Conservation (phyloP, 2,113 vertebrate genomes). For the Phasianus colchicus region DNA sequence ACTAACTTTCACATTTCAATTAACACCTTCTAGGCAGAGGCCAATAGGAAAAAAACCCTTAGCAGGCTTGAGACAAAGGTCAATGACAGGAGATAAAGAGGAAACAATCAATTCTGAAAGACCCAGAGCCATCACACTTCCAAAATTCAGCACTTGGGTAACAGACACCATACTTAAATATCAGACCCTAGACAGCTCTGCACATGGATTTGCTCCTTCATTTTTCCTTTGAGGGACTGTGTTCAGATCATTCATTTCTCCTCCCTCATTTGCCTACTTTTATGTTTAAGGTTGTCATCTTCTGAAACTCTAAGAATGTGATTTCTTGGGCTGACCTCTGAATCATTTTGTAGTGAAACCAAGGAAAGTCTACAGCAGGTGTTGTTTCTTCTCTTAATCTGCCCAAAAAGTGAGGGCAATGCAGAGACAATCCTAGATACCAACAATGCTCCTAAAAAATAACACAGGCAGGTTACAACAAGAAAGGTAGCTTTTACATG, state of each 20-base stretch:
- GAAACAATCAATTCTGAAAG: neutral
- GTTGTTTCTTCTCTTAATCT: neutral
- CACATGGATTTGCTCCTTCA: neutral
- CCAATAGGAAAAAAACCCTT: neutral
- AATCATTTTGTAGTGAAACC: neutral
- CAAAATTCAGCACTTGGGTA: neutral
- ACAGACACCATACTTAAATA: neutral
- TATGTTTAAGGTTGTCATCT: neutral
- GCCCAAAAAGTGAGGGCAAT: too few species aligned
- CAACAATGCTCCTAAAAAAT: neutral
- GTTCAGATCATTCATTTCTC: neutral
- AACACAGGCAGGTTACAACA: neutral
- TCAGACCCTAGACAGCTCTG: neutral
- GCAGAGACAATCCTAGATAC: neutral
- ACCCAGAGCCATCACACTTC: neutral
- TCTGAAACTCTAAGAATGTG: neutral
- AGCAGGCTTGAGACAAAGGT: neutral
- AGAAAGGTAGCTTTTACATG: neutral
- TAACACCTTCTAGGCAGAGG: neutral
- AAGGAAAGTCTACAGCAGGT: neutral
- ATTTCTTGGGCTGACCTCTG: neutral
- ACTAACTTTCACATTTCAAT: neutral
- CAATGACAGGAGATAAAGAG: neutral
- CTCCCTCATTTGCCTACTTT: too few species aligned
- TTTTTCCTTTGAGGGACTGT: neutral